A percentile compares a stretch with the other conserved stretches of the same genome.
Conservation (phyloP, 2,888 invertebrate species). For the Proisotoma minuta region DNA sequence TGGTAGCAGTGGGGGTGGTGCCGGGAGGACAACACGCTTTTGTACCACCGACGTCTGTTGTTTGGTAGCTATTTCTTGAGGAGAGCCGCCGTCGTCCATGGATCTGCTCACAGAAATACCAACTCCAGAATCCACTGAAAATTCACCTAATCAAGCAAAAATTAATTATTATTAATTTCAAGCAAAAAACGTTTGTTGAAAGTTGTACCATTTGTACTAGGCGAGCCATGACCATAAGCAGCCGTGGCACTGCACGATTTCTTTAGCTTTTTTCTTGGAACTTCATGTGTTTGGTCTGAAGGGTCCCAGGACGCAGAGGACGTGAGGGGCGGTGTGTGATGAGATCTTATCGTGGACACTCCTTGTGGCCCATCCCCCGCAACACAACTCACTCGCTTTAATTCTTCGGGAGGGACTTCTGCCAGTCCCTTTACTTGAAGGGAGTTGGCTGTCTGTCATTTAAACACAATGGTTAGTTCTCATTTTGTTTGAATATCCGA, state of each 20-base stretch:
- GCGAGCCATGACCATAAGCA: slow-evolving; percentile 31
- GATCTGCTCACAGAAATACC: slow-evolving; percentile 47
- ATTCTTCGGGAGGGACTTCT: slow-evolving; percentile 64
- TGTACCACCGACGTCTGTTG: slow-evolving; percentile 30
- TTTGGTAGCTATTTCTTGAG: slow-evolving; percentile 29
- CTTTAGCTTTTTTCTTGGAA: slow-evolving; percentile 46
- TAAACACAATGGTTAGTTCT: slow-evolving; percentile 52
- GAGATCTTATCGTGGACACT: slow-evolving; percentile 17
- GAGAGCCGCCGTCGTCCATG: slow-evolving; percentile 41
- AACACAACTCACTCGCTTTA: slow-evolving; percentile 41
- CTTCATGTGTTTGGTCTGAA: slow-evolving; percentile 31
- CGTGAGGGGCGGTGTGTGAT: slow-evolving; percentile 34
- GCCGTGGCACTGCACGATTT: slow-evolving; percentile 44
- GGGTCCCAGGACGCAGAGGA: slow-evolving; percentile 40
- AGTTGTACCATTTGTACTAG: slow-evolving; percentile 46
- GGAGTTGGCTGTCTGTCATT: slow-evolving; percentile 81
- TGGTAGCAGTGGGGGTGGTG: slow-evolving; percentile 34
- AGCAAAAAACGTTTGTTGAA: not conserved
- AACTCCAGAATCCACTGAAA: slow-evolving; percentile 46
- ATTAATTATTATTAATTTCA: not conserved
- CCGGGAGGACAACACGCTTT: slow-evolving; percentile 42
- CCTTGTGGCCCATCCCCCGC: slow-evolving; percentile 20
- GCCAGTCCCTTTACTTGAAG: slow-evolving; percentile 83
- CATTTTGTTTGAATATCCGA: not conserved
- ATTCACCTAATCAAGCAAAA: not conserved